phyloP scores from a whole-genome alignment of 2,888 invertebrate genomes.

The Lepidocyrtoides sp. region DNA sequence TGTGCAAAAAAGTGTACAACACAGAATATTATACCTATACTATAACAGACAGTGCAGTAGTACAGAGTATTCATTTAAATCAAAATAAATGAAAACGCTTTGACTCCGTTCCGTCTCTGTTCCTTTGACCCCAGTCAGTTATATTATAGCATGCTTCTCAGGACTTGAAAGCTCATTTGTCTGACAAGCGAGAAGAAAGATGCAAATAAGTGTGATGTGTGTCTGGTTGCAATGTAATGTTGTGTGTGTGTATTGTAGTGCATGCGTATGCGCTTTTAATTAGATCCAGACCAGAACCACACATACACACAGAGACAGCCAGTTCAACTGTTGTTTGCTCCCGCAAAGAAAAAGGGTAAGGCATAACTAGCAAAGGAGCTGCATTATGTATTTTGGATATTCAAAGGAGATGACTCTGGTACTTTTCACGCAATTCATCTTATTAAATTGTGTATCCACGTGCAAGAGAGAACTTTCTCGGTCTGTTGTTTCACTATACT shows the following conservation, averaged over 20 bases:
- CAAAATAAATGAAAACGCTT: constrained; percentile 24
- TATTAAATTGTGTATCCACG: constrained; percentile 64
- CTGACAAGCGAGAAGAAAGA: constrained; percentile 61
- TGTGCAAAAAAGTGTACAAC: too few species aligned
- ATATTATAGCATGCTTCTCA: neutral
- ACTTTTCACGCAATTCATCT: constrained; percentile 61
- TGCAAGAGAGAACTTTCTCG: constrained; percentile 30
- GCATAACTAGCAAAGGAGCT: neutral
- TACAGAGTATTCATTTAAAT: too few species aligned
- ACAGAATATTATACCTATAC: too few species aligned
- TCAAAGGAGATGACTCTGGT: constrained; percentile 52
- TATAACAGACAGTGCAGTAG: too few species aligned
- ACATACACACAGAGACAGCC: neutral
- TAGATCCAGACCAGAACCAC: constrained; percentile 31
- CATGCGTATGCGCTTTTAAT: constrained; percentile 63
- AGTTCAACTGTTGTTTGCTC: neutral
- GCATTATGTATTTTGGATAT: constrained; percentile 43
- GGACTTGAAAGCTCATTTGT: constrained; percentile 57
- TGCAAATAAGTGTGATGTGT: constrained; percentile 54
- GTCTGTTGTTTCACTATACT: too few species aligned
- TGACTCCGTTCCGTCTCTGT: neutral
- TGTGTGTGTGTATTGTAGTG: constrained; percentile 5
- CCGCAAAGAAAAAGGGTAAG: neutral
- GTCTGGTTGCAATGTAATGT: constrained; percentile 19
- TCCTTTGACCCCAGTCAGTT: neutral